Evolutionary conservation across 2,113 vertebrate species (phyloP), one percentile per base, ranked within the genome.

Genomic region (Catharus minimus): DNA sequence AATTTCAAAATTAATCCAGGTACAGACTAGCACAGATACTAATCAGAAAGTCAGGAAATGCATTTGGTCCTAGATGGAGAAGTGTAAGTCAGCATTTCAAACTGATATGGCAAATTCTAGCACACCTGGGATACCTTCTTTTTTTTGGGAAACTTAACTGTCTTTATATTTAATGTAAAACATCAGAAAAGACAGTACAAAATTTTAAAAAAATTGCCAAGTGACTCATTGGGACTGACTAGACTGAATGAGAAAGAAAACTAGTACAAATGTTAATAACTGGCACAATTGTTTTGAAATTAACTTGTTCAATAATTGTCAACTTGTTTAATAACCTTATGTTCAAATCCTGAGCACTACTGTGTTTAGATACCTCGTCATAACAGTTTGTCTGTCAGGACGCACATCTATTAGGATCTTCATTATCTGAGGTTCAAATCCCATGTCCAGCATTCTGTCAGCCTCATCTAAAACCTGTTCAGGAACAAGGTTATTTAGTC

Each of bases 381-480:
- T 99, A 82, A 99, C 66, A 5, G 99, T 99, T 95, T 99, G 99
- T 80, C 99, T 97, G 91, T 99, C 99, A 28, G 99, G 99, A 8
- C 99, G 98, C 67, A 99, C 97, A 64, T 99, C 99, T 94, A 99
- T 95, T n/a, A 99, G 97, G 89, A 99, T 99, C 97, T 99, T 99
- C 98, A 98, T 98, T 86, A 99, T 99, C 95, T 99, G 99, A 50
- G 99, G 99, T 96, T 99, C 99, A 95, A 99, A 99, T 56, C 99
- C 99, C 99, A 99, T 99, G 85, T 99, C 99, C 55, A 99, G 69
- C 99, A 99, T 99, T 36, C 98, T 98, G 89, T 99, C 99, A 33
- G 99, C 99, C 95, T 99, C 99, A 90, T 99, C 99, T 90, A 99
- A 97, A 67, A 99, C 99, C 99, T 99, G 84, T 28, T 69, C 69